Base-by-base conservation (phyloP, 2,888 invertebrate genomes). In the Caradrina kadenii region DNA sequence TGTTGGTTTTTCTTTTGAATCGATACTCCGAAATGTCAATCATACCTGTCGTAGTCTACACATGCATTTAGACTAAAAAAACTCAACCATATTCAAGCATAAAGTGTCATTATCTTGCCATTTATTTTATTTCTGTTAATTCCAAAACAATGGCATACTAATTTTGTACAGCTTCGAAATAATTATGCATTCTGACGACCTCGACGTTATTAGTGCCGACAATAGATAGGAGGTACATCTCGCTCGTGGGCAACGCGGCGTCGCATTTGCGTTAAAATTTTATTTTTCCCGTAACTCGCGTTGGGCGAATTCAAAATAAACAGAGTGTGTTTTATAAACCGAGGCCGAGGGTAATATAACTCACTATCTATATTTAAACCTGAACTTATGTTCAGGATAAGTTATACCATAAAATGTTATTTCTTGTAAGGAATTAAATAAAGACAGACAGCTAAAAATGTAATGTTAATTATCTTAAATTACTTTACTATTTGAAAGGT, bases 291-390 rank as follows among this genome's bases (percentile, higher is more conserved):
- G 86, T 87, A 89, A 88, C 88, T 87, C 86, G 82, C 84, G 88
- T 87, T 89, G 85, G 90, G 81, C 82, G 89, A 88, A 88, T 91
- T 93, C 86, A 92, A 93, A 93, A 93, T 92, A 93, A 93, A 93
- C 92, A 84, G 45, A 58, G 85, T 82, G 79, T 86, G 90, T 90
- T 93, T 93, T 91, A 93, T 91, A 89, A 90, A 92, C 89, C 85
- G 91, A 91, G 93, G 92, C 87, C 91, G 87, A 55, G 71, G 85
- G 89, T 85, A 84, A 92, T 92, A 92, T 92, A 89, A 82, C 77
- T 82, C 83, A 75, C 62, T 74, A 66, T 81, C 84, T 88, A 88
- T 86, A 88, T 86, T 83, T 83, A 86, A 72, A 79, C 64, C 39
- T 61, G 64, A 81, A 80, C 63, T 76, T 72, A 55, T 76, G 75